Evolutionary conservation across 1,140 invertebrate genomes (phyloP), one percentile per base, ranked within the genome.

Genomic region (Drosophila willistoni): DNA sequence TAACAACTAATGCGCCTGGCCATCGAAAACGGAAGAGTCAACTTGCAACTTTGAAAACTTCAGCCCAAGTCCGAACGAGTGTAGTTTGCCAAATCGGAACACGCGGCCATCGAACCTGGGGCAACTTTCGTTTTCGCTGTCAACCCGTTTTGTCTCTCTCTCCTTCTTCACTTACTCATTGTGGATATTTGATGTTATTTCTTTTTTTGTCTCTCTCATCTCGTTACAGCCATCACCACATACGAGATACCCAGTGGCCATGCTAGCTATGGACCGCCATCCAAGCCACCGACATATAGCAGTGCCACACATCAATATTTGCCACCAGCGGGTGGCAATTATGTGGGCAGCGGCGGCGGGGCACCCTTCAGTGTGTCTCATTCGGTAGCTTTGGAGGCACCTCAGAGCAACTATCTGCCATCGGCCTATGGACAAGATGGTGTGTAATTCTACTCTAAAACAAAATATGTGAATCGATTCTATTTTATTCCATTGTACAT

Each of bases 171-270:
- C 77, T 72, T 17, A 77, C 36, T 33, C 60, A 47, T 36, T 66
- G 44, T 41, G 14, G 44, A 42, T 56, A 44, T 61, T 19, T 64
- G 29, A 55, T 64, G 62, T 60, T 68, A 57, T 17, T 56, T 44
- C 41, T 65, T 55, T 62, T 34, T 3, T 51, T 4, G 41, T 29
- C 29, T 29, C 29, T 7, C 29, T 29, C 29, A 39, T 54, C 56
- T 77, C 66, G 42, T 91, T 82, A 60, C 76, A 92, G 91, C 83
- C 33, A 91, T 92, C 67, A 91, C 91, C 56, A 89, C 89, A 14
- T 92, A 92, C 69, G 91, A 92, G 69, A 91, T 92, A 64, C 91
- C 91, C 36, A 77, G 64, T 47, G 91, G 89, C 41, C 91, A 92
- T 22, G 57, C 76, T 59, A 91, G 71, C 76, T 92, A 92, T 41